A percentile compares a stretch with the other conserved stretches of the same genome.
Evolutionary conservation across 2,113 vertebrate species (phyloP).

Genomic region (Entosphenus tridentatus): DNA sequence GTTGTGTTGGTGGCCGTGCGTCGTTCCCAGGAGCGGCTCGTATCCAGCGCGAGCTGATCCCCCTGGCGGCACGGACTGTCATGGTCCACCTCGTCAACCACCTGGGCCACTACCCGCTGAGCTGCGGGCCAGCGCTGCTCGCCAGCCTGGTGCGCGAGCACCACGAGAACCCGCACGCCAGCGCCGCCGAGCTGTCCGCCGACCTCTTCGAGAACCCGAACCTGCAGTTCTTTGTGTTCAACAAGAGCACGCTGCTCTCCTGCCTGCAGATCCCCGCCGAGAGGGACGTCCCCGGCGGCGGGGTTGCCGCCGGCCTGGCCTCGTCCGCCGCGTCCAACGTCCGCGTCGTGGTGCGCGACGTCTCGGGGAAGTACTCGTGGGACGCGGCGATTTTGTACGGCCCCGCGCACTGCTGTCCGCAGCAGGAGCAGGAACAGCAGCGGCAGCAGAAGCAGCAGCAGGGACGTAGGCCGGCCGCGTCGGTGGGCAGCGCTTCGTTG

Average conservation of each 20-base stretch:
- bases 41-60: conserved; percentile 40
- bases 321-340: conserved; percentile 34
- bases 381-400: conserved; percentile 57
- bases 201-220: conserved; percentile 89
- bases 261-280: conserved; percentile 54
- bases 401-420: conserved; percentile 25
- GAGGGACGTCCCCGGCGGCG: conserved; percentile 14
- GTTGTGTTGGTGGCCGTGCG: not conserved
- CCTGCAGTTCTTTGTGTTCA: conserved; percentile 82
- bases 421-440: not conserved
- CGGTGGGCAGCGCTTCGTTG: no score
- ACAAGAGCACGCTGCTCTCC: conserved; percentile 78
- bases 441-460: not conserved
- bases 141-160: conserved; percentile 81
- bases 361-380: conserved; percentile 97
- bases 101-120: conserved; percentile 66
- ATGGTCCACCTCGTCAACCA: conserved; percentile 95
- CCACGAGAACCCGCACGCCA: conserved; percentile 61
- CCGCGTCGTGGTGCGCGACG: conserved; percentile 72
- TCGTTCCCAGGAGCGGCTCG: not conserved
- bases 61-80: conserved; percentile 67
- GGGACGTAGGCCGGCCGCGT: no score
- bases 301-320: not conserved
- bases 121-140: conserved; percentile 59
- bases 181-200: conserved; percentile 57